These are phyloP conservation scores for Octonoba sinensis DNA, from an alignment of 2,888 invertebrate species.

Conservation along the genomic window DNA sequence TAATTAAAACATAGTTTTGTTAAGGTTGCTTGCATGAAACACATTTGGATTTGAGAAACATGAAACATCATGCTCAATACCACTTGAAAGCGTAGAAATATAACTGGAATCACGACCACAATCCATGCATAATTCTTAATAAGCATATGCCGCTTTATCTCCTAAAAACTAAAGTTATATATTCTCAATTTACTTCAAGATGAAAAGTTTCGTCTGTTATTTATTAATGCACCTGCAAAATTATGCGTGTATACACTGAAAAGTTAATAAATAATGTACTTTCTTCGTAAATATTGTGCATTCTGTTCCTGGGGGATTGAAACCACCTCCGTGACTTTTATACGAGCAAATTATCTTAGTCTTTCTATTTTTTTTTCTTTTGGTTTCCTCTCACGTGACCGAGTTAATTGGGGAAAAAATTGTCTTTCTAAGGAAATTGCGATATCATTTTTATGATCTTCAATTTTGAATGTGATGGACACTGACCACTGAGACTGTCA, in stretches of 20 bases:
- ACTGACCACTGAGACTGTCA: conserved; percentile 15
- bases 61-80: too few species aligned
- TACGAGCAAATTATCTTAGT: conserved; percentile 35
- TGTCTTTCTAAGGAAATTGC: conserved; percentile 38
- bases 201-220: conserved; percentile 23
- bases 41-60: too few species aligned
- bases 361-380: neutral
- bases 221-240: conserved; percentile 11
- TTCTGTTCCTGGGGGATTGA: conserved; percentile 13
- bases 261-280: conserved; percentile 46
- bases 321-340: conserved; percentile 36
- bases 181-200: neutral
- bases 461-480: conserved; percentile 34
- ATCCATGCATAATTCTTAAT: too few species aligned
- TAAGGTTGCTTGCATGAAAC: too few species aligned
- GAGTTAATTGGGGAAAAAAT: conserved; percentile 37
- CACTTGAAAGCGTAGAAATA: too few species aligned
- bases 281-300: conserved; percentile 18
- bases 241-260: conserved; percentile 2
- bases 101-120: too few species aligned
- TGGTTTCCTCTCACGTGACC: conserved; percentile 37
- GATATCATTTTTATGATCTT: conserved; percentile 60
- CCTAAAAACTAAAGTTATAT: neutral
- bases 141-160: neutral
- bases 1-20: too few species aligned